These are phyloP conservation scores for Hyperoodon ampullatus DNA, from an alignment of 2,113 vertebrate species.

Conservation along the genomic window DNA sequence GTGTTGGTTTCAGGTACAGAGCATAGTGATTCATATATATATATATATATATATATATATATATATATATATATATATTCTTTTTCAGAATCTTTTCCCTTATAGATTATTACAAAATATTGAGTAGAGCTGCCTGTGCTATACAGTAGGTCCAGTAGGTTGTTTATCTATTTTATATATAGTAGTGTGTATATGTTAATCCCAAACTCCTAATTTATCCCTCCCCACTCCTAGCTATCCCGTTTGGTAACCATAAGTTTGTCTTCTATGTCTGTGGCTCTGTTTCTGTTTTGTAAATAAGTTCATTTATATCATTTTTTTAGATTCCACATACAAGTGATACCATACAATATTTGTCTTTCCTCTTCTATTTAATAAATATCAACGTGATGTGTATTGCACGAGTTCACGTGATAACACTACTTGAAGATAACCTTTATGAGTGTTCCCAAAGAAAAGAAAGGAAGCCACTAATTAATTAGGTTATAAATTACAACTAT, in stretches of 20 bases:
- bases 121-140: neutral
- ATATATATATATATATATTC: neutral
- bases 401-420: neutral
- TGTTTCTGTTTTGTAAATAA: neutral
- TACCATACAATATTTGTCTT: too few relatives aligned
- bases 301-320: neutral
- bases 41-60: neutral
- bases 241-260: neutral
- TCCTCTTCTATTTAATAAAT: neutral
- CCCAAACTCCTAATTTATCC: neutral
- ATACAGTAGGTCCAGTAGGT: neutral
- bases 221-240: neutral
- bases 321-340: neutral
- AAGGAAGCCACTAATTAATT: conserved; percentile 31
- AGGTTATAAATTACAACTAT: neutral
- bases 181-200: neutral
- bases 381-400: neutral
- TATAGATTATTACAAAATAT: neutral
- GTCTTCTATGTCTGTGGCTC: neutral
- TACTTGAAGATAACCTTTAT: neutral
- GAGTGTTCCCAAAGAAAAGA: neutral
- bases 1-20: neutral
- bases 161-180: neutral
- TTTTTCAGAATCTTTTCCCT: neutral
- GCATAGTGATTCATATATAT: neutral